Evolutionary conservation across 2,888 invertebrate species (phyloP).

Genomic region (Aphrophora alni): DNA sequence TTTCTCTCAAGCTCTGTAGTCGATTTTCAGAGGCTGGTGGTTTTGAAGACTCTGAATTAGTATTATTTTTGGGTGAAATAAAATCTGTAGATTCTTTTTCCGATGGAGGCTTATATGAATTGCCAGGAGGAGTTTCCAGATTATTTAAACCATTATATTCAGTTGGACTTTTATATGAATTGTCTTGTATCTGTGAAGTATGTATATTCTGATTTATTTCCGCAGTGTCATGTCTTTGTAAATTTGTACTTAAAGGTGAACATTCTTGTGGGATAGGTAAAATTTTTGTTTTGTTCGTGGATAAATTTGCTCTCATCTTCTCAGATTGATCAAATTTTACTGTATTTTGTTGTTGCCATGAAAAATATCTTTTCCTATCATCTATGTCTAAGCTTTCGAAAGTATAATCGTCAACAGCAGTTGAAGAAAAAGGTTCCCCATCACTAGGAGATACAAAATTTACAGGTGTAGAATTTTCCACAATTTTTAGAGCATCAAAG

Average conservation of each 20-base stretch:
- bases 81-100: not conserved
- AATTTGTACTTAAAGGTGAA: no score
- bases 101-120: not conserved
- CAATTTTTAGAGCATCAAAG: not conserved
- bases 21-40: not conserved
- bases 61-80: not conserved
- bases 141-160: not conserved
- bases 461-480: not conserved
- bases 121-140: not conserved
- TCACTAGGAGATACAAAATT: not conserved
- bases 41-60: not conserved
- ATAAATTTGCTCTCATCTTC: not conserved
- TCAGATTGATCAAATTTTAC: not conserved
- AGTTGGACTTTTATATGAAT: not conserved
- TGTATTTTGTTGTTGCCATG: not conserved
- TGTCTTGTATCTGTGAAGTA: no score
- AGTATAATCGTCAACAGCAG: not conserved
- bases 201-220: no score
- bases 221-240: no score
- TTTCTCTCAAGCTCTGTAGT: not conserved
- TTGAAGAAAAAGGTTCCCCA: not conserved
- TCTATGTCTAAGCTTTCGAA: not conserved
- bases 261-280: not conserved
- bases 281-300: not conserved
- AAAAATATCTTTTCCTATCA: not conserved